phyloP scores from a whole-genome alignment of 2,797 vertebrate species.

The Ctenopoma kingsleyae region DNA sequence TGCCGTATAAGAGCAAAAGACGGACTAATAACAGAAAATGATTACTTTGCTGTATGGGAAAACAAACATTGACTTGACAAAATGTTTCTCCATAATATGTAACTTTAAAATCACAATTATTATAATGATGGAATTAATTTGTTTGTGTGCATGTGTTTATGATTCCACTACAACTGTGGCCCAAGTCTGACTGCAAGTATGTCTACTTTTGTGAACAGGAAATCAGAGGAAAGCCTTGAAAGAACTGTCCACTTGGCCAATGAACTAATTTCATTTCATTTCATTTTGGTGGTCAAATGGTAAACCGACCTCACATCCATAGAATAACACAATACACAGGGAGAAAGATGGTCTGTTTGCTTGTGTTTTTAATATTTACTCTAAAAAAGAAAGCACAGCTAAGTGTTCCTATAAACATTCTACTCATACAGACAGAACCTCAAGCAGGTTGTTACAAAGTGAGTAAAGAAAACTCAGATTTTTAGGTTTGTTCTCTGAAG shows the following conservation, averaged over 20 bases:
- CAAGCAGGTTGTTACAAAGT: slow-evolving; percentile 1
- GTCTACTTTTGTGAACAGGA: too few relatives aligned
- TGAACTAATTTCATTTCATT: too few relatives aligned
- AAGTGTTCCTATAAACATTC: slow-evolving; percentile 31
- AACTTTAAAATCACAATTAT: too few relatives aligned
- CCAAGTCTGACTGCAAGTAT: too few relatives aligned
- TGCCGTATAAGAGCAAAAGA: not conserved
- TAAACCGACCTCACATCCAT: not conserved
- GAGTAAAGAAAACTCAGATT: not conserved
- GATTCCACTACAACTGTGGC: too few relatives aligned
- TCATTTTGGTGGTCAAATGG: too few relatives aligned
- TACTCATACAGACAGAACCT: slow-evolving; percentile 9
- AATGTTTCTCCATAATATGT: too few relatives aligned
- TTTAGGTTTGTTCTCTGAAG: not conserved
- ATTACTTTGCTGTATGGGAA: not conserved
- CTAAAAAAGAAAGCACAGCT: not conserved
- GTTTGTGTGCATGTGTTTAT: too few relatives aligned
- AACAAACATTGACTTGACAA: too few relatives aligned
- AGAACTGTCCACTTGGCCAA: too few relatives aligned
- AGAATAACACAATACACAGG: slow-evolving; percentile 29
- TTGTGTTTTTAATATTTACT: slow-evolving; percentile 43
- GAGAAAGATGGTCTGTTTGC: slow-evolving; percentile 44
- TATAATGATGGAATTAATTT: too few relatives aligned
- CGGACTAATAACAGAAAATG: not conserved
- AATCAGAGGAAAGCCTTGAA: too few relatives aligned